These are phyloP conservation scores for zebrafish (Danio rerio) DNA, from an alignment of 2,113 vertebrate genomes.

Conservation along the genomic window DNA sequence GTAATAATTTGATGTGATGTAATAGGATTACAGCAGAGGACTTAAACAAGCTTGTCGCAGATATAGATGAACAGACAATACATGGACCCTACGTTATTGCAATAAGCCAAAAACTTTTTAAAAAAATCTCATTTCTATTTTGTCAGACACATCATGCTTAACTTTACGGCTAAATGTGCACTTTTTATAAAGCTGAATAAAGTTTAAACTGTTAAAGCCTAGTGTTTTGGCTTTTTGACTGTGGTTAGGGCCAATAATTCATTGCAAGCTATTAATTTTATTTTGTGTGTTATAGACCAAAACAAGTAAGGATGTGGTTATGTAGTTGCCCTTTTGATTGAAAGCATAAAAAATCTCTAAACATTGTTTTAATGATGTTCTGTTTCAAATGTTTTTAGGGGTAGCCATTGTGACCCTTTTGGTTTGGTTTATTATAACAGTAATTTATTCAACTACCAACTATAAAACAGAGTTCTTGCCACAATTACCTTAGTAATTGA, in stretches of 20 bases:
- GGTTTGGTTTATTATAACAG: too few relatives aligned
- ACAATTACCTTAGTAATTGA: too few relatives aligned
- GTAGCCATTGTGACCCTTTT: too few relatives aligned
- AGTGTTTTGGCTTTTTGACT: background rate
- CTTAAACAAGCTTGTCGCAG: slow-evolving; percentile 31
- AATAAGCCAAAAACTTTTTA: too few relatives aligned
- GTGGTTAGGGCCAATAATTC: background rate
- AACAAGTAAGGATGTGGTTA: background rate
- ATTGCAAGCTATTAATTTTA: background rate
- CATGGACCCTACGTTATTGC: background rate
- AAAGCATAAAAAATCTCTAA: background rate
- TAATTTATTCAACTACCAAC: too few relatives aligned
- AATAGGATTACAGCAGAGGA: slow-evolving; percentile 59
- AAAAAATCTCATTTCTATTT: background rate
- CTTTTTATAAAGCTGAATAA: background rate
- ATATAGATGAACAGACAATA: background rate
- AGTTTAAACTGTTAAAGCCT: background rate
- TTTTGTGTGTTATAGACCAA: background rate
- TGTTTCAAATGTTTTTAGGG: too few relatives aligned
- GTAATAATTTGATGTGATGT: slow-evolving; percentile 37
- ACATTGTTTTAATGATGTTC: too few relatives aligned
- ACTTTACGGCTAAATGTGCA: background rate
- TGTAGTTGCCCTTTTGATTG: background rate
- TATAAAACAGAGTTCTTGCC: too few relatives aligned
- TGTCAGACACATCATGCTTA: background rate